phyloP scores from a whole-genome alignment of 1,140 invertebrate genomes.

The Ostrea denselamellosa region DNA sequence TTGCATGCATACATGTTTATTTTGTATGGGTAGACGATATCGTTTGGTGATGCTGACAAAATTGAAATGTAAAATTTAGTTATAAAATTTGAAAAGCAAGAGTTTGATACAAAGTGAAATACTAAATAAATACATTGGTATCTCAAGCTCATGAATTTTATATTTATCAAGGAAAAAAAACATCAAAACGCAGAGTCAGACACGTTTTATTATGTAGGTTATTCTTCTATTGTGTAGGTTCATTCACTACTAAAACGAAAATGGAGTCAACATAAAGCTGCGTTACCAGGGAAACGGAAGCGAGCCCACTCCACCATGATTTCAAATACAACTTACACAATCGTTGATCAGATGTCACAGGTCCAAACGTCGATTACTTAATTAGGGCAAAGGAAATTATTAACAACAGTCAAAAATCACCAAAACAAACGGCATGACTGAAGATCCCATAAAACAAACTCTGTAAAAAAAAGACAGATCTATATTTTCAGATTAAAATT shows the following conservation, averaged over 20 bases:
- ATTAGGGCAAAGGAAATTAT: not conserved
- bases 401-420: not conserved
- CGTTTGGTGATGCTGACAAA: not conserved
- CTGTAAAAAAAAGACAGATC: too few relatives aligned
- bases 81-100: not conserved
- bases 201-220: too few relatives aligned
- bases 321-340: not conserved
- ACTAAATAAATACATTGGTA: not conserved
- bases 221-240: constrained; percentile 9
- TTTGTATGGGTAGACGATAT: not conserved
- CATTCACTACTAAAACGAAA: constrained; percentile 46
- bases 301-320: not conserved
- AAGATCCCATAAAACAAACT: too few relatives aligned
- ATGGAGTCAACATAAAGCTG: constrained; percentile 31
- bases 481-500: too few relatives aligned
- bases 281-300: not conserved
- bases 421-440: too few relatives aligned
- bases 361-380: constrained; percentile 8
- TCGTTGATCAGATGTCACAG: not conserved
- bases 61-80: too few relatives aligned
- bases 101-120: not conserved
- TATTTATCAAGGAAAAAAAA: too few relatives aligned
- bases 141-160: too few relatives aligned
- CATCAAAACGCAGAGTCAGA: too few relatives aligned
- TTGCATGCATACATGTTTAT: not conserved